Base-by-base conservation (phyloP, 2,797 vertebrate genomes). In the Acipenser oxyrinchus region DNA sequence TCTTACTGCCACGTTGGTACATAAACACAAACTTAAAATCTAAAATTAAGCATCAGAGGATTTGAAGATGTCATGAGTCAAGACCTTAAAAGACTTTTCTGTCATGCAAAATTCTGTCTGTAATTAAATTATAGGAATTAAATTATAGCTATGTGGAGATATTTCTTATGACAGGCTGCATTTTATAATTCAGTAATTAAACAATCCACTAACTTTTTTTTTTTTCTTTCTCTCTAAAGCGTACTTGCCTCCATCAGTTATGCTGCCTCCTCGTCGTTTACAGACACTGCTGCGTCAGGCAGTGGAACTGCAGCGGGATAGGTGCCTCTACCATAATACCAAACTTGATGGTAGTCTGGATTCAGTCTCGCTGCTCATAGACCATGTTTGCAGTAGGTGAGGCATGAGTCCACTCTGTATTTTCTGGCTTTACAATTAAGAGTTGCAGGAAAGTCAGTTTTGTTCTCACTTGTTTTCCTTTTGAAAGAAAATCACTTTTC, bases 241-340 rank as follows among this genome's bases (percentile, higher is more conserved):
- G 0, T 99, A 97, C 86, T 88, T 99, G 74, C 97, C 97, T 60
- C 96, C 97, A 1, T 96, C 96, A 37, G 97, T 99, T 80, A 99
- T 99, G 96, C 86, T 99, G 81, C 97, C 96, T 70, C 97, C 96
- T 2, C 92, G 95, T 77, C 92, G 95, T 81, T 87, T 99, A 75
- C 97, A 99, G 88, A 98, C 93, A 51, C 88, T 99, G 67, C 87
- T 99, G 49, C 90, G 93, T 74, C 97, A 99, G 81, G 97, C 97
- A 0, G 94, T 97, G 80, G 97, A 99, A 75, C 88, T 99, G 13
- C 96, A 99, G 85, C 92, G 95, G 80, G 97, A 99, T 76, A 95
- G 95, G 83, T 99, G 97, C 87, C 95, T 99, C 71, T 99, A 99
- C 77, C 97, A 99, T 80, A 99, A 99, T 82, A 99, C 95, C 81